Conservation (phyloP, 2,113 vertebrate species). For the Saccopteryx bilineata region DNA sequence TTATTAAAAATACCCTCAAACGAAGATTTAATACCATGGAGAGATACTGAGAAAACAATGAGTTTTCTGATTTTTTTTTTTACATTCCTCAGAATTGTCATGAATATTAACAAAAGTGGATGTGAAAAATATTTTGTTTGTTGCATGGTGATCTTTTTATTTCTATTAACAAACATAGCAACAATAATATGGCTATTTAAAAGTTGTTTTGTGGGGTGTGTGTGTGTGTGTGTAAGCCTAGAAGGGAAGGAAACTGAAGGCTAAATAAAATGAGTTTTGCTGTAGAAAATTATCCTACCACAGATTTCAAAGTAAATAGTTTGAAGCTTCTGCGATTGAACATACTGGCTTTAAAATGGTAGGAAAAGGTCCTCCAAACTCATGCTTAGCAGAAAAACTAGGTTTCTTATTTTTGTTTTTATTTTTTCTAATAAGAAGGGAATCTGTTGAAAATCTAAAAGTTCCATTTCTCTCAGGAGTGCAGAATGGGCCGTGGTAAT, state of each 20-base stretch:
- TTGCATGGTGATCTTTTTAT: constrained; percentile 48
- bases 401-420: background rate
- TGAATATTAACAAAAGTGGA: constrained; percentile 37
- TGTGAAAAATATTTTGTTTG: constrained; percentile 60
- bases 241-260: constrained; percentile 37
- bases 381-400: constrained; percentile 6
- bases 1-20: background rate
- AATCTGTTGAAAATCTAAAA: constrained; percentile 20
- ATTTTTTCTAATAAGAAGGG: background rate
- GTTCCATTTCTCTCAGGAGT: background rate
- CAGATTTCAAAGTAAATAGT: background rate
- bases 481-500: background rate
- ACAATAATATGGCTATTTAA: constrained; percentile 63
- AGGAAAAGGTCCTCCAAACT: background rate
- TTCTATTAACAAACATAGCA: constrained; percentile 47
- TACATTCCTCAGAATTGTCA: constrained; percentile 39
- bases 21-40: background rate
- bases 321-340: background rate
- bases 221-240: background rate
- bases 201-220: background rate
- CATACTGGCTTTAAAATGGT: background rate
- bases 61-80: constrained; percentile 41
- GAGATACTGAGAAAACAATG: background rate
- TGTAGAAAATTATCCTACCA: constrained; percentile 24
- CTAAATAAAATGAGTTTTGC: background rate